Conservation (phyloP, 2,113 vertebrate genomes). For the Chrysemys picta region DNA sequence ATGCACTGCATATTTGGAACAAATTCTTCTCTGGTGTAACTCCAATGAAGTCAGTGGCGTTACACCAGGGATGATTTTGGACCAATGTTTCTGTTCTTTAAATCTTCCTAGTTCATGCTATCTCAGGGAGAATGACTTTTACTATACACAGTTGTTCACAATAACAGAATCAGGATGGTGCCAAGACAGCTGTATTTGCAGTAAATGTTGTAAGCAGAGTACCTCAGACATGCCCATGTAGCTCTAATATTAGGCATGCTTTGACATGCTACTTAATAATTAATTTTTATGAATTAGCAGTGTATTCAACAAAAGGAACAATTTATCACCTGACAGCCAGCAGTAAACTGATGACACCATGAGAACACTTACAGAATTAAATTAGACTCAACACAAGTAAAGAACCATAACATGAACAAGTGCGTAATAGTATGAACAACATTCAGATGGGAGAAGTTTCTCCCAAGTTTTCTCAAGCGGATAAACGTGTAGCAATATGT, state of each 20-base stretch:
- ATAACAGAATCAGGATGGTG: background rate
- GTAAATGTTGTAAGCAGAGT: background rate
- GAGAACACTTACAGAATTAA: constrained; percentile 12
- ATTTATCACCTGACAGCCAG: constrained; percentile 14
- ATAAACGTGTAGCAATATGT: background rate
- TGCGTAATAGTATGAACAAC: background rate
- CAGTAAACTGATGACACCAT: background rate
- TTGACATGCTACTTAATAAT: constrained; percentile 14
- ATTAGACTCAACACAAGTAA: background rate
- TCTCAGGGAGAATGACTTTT: background rate
- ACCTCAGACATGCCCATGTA: background rate
- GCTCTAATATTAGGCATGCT: constrained; percentile 11
- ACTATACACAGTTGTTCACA: background rate
- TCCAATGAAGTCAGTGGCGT: background rate
- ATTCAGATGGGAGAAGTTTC: background rate
- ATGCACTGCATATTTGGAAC: background rate
- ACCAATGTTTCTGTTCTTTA: background rate
- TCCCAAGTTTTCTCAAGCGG: constrained; percentile 8
- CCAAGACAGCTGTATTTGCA: background rate
- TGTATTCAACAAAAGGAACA: constrained; percentile 7
- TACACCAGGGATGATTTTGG: background rate
- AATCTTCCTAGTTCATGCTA: background rate
- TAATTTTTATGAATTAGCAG: constrained; percentile 9
- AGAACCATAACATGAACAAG: background rate
- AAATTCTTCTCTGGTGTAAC: background rate